Evolutionary conservation across 37 sponge, comb jelly and placozoan species (phyloP).

Genomic region (Crambe crambe): DNA sequence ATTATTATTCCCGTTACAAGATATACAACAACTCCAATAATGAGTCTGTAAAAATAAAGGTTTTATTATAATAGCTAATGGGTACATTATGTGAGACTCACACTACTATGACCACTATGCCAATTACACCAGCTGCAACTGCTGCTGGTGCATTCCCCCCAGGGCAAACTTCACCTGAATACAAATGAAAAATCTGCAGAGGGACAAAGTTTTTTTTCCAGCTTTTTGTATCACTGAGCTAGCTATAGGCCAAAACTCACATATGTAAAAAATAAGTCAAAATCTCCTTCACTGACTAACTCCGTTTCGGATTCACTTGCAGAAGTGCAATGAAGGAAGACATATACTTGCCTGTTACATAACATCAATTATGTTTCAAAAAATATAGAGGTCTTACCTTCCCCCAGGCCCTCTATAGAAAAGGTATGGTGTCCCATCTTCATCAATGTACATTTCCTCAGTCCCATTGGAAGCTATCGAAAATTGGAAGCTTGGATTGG

Average conservation of each 20-base stretch:
- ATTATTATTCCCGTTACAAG: background rate
- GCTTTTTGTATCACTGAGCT: background rate
- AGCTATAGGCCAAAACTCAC: background rate
- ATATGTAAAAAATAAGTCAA: background rate
- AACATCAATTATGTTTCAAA: background rate
- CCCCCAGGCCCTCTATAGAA: conserved; percentile 1
- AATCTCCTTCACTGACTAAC: background rate
- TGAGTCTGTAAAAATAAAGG: background rate
- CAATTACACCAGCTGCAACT: conserved; percentile 5
- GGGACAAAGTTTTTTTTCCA: background rate
- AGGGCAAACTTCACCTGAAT: background rate
- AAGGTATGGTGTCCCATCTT: conserved; percentile 5
- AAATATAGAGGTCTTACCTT: conserved; percentile 7
- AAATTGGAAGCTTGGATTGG: background rate
- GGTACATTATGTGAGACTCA: too few species aligned
- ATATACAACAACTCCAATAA: background rate
- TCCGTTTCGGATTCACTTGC: background rate
- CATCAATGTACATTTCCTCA: conserved; percentile 9
- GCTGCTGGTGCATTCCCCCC: conserved; percentile 6
- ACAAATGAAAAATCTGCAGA: conserved; percentile 12
- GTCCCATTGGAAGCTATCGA: conserved; percentile 5
- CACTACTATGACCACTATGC: conserved; percentile 9
- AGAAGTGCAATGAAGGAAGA: background rate
- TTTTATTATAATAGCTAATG: background rate
- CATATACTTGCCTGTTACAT: background rate